Conservation (phyloP, 1,140 invertebrate genomes). For the Onthophagus taurus region DNA sequence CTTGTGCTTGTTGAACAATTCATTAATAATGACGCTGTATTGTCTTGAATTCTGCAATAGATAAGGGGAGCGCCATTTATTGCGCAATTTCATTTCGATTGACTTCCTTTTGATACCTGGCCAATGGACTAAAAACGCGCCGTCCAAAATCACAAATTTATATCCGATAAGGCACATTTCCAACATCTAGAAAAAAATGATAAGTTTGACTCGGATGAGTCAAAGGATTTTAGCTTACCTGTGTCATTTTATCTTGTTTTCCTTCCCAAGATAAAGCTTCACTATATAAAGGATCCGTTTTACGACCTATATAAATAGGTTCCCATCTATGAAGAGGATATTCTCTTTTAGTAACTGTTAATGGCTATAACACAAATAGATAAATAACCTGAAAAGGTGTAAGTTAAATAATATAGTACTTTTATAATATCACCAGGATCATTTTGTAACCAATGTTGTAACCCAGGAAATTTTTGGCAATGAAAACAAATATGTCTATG, state of each 20-base stretch:
- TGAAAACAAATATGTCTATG: slow-evolving; percentile 58
- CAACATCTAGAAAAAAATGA: slow-evolving; percentile 55
- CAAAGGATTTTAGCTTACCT: slow-evolving; percentile 44
- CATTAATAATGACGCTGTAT: slow-evolving; percentile 51
- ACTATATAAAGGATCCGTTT: slow-evolving; percentile 68
- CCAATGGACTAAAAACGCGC: slow-evolving; percentile 68
- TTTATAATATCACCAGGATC: slow-evolving; percentile 39
- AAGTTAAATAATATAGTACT: too few relatives aligned
- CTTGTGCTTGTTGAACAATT: slow-evolving; percentile 47
- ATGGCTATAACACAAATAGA: slow-evolving; percentile 41
- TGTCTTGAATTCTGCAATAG: slow-evolving; percentile 50
- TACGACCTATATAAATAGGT: slow-evolving; percentile 72
- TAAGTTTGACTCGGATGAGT: not conserved
- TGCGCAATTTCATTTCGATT: slow-evolving; percentile 32
- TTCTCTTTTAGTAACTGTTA: slow-evolving; percentile 57
- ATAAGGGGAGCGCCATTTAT: slow-evolving; percentile 42
- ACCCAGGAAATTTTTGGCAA: slow-evolving; percentile 68
- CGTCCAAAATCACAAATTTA: slow-evolving; percentile 64
- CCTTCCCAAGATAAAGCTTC: slow-evolving; percentile 76
- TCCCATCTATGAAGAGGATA: slow-evolving; percentile 71
- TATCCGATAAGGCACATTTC: slow-evolving; percentile 71
- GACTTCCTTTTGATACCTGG: slow-evolving; percentile 54
- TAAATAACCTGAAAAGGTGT: slow-evolving; percentile 1
- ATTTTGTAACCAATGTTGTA: slow-evolving; percentile 55
- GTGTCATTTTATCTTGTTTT: slow-evolving; percentile 75